These are phyloP conservation scores for Albula goreensis DNA, from an alignment of 2,113 vertebrate species.

Conservation along the genomic window DNA sequence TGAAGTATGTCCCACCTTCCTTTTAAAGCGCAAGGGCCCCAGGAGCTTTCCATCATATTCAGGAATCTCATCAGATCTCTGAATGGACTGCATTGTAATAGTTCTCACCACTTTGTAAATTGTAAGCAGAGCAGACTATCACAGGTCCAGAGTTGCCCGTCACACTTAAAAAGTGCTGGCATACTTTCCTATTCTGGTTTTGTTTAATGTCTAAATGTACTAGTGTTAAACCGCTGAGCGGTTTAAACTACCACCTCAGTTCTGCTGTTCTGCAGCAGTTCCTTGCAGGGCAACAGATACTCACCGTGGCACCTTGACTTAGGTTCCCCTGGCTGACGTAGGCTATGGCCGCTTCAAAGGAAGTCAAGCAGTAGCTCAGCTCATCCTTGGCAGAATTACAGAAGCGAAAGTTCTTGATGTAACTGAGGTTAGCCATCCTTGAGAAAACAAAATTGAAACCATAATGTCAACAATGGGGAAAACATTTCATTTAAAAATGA, in stretches of 20 bases:
- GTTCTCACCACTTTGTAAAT: too few species aligned
- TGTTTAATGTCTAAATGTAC: too few species aligned
- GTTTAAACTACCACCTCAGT: not conserved
- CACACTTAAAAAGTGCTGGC: too few species aligned
- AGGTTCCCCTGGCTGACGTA: slow-evolving; percentile 90
- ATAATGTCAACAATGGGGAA: not conserved
- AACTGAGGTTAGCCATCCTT: slow-evolving; percentile 97
- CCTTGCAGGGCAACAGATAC: slow-evolving; percentile 17
- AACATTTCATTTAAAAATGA: not conserved
- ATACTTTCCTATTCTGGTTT: too few species aligned
- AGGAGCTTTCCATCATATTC: too few species aligned
- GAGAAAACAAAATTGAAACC: not conserved
- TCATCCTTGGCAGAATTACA: slow-evolving; percentile 89
- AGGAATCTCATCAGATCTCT: too few species aligned
- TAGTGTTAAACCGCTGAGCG: too few species aligned
- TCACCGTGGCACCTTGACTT: slow-evolving; percentile 65
- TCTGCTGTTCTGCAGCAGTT: not conserved
- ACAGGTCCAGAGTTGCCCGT: too few species aligned
- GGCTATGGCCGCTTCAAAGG: slow-evolving; percentile 87
- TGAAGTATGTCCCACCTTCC: too few species aligned
- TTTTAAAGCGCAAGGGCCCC: too few species aligned
- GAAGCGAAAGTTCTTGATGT: slow-evolving; percentile 95
- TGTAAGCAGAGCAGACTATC: too few species aligned
- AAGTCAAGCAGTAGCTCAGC: slow-evolving; percentile 92
- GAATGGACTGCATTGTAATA: too few species aligned